These are phyloP conservation scores for Oxygymnocypris stewartii DNA, from an alignment of 2,113 vertebrate species.

Conservation along the genomic window DNA sequence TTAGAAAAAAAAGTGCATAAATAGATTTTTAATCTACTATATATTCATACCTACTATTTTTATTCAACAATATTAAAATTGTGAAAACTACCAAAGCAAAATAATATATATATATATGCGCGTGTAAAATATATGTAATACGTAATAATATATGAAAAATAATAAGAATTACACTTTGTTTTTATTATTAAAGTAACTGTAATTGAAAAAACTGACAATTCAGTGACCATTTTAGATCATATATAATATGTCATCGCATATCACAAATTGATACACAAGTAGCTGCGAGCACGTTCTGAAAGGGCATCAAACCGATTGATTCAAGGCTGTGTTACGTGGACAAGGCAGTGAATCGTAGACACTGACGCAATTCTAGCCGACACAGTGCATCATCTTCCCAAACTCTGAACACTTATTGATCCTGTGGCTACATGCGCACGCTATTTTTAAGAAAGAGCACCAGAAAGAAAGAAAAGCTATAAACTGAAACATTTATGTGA, in stretches of 20 bases:
- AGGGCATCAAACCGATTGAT: neutral
- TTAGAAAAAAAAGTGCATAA: too few species aligned
- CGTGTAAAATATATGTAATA: too few species aligned
- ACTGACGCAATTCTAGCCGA: neutral
- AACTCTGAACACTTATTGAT: constrained; percentile 21
- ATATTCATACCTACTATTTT: too few species aligned
- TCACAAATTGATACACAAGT: neutral
- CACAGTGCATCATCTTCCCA: neutral
- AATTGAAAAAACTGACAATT: neutral
- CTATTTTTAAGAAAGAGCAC: neutral
- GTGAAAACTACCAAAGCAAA: too few species aligned
- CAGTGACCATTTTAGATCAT: neutral
- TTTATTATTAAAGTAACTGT: neutral
- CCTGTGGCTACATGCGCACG: neutral
- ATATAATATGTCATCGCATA: neutral
- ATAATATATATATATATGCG: too few species aligned
- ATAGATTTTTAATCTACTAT: too few species aligned
- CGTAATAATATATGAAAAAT: too few species aligned
- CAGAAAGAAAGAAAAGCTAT: neutral
- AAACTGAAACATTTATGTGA: neutral
- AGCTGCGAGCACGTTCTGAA: neutral
- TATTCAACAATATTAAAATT: too few species aligned
- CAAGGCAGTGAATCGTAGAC: constrained; percentile 7
- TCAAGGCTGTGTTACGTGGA: neutral
- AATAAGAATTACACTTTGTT: too few species aligned